Conservation (phyloP, 2,113 vertebrate genomes). For the Bubo bubo region DNA sequence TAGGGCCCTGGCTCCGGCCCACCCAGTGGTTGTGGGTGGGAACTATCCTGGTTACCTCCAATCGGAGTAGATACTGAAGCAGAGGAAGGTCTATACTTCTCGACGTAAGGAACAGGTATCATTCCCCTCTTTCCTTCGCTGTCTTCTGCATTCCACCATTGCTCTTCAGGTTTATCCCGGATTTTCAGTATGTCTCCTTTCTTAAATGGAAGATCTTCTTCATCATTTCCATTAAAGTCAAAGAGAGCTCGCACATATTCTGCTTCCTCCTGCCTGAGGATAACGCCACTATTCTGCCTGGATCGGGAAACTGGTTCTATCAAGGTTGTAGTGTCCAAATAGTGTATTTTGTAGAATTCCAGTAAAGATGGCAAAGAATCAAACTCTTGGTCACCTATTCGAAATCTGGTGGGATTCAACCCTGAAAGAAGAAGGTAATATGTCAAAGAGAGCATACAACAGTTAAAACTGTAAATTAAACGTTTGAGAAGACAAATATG, state of each 20-base stretch:
- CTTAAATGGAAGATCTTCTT: constrained; percentile 98
- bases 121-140: constrained; percentile 92
- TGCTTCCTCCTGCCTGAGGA: constrained; percentile 86
- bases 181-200: constrained; percentile 95
- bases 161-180: constrained; percentile 97
- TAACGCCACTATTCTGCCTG: constrained; percentile 85
- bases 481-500: not conserved
- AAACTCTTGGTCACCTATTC: constrained; percentile 98
- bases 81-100: constrained; percentile 92
- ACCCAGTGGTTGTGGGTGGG: constrained; percentile 86
- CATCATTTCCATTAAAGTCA: constrained; percentile 97
- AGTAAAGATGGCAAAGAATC: constrained; percentile 93
- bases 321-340: constrained; percentile 99
- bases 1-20: constrained; percentile 95
- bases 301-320: constrained; percentile 94
- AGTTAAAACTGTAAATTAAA: not conserved
- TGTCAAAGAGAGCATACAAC: constrained; percentile 39
- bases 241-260: constrained; percentile 95
- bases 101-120: constrained; percentile 98
- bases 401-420: constrained; percentile 84
- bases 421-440: constrained; percentile 74
- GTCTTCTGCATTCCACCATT: constrained; percentile 99
- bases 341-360: constrained; percentile 99
- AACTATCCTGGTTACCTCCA: constrained; percentile 90
- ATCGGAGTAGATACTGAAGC: constrained; percentile 80